Conservation (phyloP, 2,797 vertebrate genomes). For the Alfaro cultratus region DNA sequence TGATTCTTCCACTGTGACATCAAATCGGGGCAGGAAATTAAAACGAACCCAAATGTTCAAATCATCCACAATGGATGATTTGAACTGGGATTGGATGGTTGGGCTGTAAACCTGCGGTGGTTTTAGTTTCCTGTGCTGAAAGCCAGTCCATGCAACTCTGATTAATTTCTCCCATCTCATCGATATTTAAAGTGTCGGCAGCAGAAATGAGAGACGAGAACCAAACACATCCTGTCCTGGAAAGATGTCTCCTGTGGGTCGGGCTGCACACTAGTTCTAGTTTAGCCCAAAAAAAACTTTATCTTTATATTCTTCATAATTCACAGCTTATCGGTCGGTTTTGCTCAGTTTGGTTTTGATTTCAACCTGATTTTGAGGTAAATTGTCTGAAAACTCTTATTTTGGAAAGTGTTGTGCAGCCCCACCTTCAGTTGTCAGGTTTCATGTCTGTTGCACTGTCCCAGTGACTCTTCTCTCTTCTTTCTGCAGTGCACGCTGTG, state of each 20-base stretch:
- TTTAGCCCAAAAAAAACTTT: neutral
- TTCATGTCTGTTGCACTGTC: conserved; percentile 59
- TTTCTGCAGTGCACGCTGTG: conserved; percentile 90
- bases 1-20: neutral
- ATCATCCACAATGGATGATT: neutral
- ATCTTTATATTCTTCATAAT: neutral
- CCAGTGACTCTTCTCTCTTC: conserved; percentile 85
- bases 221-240: conserved; percentile 21
- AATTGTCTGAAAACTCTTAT: neutral
- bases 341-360: neutral
- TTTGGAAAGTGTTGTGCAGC: conserved; percentile 33
- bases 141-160: neutral
- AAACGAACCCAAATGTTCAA: conserved; percentile 4
- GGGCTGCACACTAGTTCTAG: conserved; percentile 34
- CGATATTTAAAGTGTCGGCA: conserved; percentile 8
- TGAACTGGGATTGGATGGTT: neutral
- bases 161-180: neutral
- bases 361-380: neutral
- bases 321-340: neutral
- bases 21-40: conserved; percentile 27
- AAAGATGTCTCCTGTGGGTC: conserved; percentile 13
- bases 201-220: conserved; percentile 71
- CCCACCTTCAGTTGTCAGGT: neutral
- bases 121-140: conserved; percentile 16
- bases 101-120: neutral